Conservation (phyloP, 2,113 vertebrate genomes). For the Rhea americana region DNA sequence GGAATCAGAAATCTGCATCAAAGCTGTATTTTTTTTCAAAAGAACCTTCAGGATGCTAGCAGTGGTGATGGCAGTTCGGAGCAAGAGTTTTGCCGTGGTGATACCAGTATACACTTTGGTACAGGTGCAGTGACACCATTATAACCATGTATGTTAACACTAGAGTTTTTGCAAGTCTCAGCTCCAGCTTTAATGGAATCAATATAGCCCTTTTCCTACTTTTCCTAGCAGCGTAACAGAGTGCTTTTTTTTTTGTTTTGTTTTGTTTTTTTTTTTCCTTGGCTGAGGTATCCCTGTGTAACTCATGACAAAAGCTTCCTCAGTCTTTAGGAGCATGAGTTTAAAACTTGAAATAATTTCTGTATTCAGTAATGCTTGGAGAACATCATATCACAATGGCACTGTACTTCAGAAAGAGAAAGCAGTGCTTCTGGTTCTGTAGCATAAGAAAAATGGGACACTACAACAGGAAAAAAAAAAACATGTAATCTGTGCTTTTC, state of each 20-base stretch:
- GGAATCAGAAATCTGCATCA: too few relatives aligned
- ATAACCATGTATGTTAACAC: too few relatives aligned
- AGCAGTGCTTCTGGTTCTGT: neutral
- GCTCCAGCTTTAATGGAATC: neutral
- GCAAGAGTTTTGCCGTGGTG: too few relatives aligned
- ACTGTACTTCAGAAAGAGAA: neutral
- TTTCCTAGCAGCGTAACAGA: neutral
- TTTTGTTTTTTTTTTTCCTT: neutral
- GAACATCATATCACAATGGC: neutral
- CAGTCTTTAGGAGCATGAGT: neutral
- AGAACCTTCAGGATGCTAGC: too few relatives aligned
- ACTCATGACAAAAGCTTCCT: neutral
- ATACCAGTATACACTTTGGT: too few relatives aligned
- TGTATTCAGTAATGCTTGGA: neutral
- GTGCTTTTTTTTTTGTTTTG: too few relatives aligned
- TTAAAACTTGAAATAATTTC: neutral
- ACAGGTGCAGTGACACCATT: too few relatives aligned
- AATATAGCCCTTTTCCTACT: neutral
- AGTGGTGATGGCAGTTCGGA: too few relatives aligned
- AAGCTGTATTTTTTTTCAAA: too few relatives aligned
- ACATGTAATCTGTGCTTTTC: neutral
- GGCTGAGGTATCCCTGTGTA: neutral
- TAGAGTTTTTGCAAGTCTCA: too few relatives aligned
- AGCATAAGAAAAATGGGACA: neutral
- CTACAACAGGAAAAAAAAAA: neutral